Base-by-base conservation (phyloP, 1,140 invertebrate species). In the Drosophila busckii region DNA sequence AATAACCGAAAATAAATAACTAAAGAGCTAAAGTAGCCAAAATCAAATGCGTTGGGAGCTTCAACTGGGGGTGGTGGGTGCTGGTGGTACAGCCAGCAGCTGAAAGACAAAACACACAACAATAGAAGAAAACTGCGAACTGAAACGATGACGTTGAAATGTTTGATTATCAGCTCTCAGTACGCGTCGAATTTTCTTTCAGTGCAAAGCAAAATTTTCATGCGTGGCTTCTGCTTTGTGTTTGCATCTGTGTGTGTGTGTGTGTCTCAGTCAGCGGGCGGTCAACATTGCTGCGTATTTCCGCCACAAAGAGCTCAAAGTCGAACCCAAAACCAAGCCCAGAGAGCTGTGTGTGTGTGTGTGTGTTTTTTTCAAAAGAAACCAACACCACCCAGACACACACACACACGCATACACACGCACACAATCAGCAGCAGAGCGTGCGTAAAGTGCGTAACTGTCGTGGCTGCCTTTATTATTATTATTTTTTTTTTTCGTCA, bases 401-500 rank as follows among this genome's bases (percentile, higher is more conserved):
- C 6, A 46, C 19, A 63, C 38, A 49, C 20, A 40, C n/a, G 8
- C 40, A 40, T 40, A 4, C 37, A 28, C 29, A 23, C 48, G 31
- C 46, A 50, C 50, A 66, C 59, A 42, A 34, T 29, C 26, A 56
- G 31, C 31, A 32, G n/a, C 40, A 38, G 73, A 73, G 64, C 73
- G 73, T 80, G 73, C 73, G 73, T 80, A 80, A 80, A 80, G 73
- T 80, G 73, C 73, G 73, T 80, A 80, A 80, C 68, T 80, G 68
- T 80, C 67, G 69, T 48, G 46, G 50, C 38, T 50, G 19, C 42
- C 32, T 56, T 62, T 44, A 44, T 15, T 52, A 19, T n/a, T 31
- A 20, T 16, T 58, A 26, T 9, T 44, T 35, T 66, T 37, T 46
- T 40, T 28, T 25, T 26, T 32, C 40, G 32, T 38, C 52, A 76